Conservation (phyloP, 2,888 invertebrate species). For the Hedya salicella region DNA sequence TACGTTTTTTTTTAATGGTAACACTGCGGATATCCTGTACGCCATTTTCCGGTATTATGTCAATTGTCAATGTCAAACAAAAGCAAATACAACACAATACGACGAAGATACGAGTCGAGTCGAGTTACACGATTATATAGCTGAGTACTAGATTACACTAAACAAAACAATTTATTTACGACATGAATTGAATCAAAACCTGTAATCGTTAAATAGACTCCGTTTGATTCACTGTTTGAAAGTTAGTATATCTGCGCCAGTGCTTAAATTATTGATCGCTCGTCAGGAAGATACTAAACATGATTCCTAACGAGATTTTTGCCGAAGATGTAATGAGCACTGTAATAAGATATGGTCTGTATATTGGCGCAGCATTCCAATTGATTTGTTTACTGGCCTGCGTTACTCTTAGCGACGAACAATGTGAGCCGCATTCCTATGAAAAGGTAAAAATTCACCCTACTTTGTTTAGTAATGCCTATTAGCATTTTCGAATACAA, state of each 20-base stretch:
- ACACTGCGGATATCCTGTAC: neutral
- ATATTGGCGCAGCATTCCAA: slow-evolving; percentile 95
- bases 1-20: neutral
- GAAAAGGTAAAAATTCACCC: slow-evolving; percentile 73
- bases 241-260: neutral
- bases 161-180: neutral
- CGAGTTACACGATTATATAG: too few relatives aligned
- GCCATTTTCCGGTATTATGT: slow-evolving; percentile 3
- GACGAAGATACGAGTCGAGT: neutral
- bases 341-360: slow-evolving; percentile 91
- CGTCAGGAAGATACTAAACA: slow-evolving; percentile 47
- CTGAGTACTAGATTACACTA: too few relatives aligned
- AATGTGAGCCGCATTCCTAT: slow-evolving; percentile 78
- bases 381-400: slow-evolving; percentile 93
- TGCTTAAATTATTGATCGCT: slow-evolving; percentile 50
- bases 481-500: neutral
- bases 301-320: slow-evolving; percentile 83
- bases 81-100: too few relatives aligned
- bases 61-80: neutral
- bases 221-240: neutral
- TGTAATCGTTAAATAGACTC: neutral
- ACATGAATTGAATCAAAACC: neutral
- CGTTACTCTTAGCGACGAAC: slow-evolving; percentile 89
- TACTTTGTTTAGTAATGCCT: neutral
- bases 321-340: slow-evolving; percentile 90